These are phyloP conservation scores for Drosophila meridionalis DNA, from an alignment of 2,888 invertebrate species.

Conservation along the genomic window DNA sequence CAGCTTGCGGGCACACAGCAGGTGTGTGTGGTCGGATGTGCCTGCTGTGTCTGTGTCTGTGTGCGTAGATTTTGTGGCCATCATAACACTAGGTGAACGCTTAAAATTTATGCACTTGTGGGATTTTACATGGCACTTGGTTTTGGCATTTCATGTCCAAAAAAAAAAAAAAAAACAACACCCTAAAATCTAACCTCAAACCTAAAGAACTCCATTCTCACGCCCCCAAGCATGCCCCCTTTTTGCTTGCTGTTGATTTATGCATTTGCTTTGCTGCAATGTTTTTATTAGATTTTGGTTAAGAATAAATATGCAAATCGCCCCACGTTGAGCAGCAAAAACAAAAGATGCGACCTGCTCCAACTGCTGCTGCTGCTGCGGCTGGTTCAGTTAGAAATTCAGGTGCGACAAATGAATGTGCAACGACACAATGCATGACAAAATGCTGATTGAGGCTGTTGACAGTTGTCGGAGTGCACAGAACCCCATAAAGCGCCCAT, in stretches of 20 bases:
- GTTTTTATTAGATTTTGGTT: conserved; percentile 71
- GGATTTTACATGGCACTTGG: conserved; percentile 59
- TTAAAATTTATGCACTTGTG: conserved; percentile 76
- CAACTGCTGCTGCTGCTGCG: conserved; percentile 6
- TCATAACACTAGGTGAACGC: conserved; percentile 63
- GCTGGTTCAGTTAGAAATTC: conserved; percentile 8
- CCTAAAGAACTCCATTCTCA: neutral
- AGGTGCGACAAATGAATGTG: conserved; percentile 51
- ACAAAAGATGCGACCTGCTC: conserved; percentile 5
- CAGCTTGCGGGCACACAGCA: conserved; percentile 39
- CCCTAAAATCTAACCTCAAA: neutral
- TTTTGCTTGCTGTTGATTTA: conserved; percentile 44
- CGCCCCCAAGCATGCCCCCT: neutral
- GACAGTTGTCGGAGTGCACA: conserved; percentile 7
- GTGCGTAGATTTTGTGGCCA: conserved; percentile 27
- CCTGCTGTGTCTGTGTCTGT: conserved; percentile 6
- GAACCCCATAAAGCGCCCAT: neutral
- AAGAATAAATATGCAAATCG: conserved; percentile 61
- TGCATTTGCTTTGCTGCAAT: conserved; percentile 62
- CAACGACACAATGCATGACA: conserved; percentile 48
- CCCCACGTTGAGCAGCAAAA: conserved; percentile 19
- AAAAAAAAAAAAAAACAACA: neutral
- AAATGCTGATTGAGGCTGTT: conserved; percentile 55
- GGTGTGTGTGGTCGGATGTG: conserved; percentile 28
- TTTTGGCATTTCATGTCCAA: conserved; percentile 36